Percentiles rank a stretch among this genome's conserved stretches.
These are phyloP conservation scores for Myotis daubentonii DNA, from an alignment of 2,797 vertebrate genomes.

Conservation along the genomic window DNA sequence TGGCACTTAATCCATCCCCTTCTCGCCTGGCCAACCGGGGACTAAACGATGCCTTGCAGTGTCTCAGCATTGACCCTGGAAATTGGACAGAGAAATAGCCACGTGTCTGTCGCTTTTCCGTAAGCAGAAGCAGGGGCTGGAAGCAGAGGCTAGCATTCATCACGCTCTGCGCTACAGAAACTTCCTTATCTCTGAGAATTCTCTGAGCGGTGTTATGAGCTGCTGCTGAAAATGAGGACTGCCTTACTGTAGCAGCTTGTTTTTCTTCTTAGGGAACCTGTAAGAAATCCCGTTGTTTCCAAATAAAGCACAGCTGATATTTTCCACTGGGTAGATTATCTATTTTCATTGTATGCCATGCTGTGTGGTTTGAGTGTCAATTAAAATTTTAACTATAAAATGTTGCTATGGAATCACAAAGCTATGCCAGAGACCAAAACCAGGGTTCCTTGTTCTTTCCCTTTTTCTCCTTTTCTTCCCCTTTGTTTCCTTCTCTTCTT, in stretches of 20 bases:
- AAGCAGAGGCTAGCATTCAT: background rate
- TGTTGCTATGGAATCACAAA: background rate
- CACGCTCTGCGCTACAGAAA: background rate
- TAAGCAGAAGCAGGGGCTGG: background rate
- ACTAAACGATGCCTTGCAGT: background rate
- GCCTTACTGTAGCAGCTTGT: background rate
- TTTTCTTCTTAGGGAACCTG: background rate
- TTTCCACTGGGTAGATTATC: background rate
- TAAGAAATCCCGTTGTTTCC: background rate
- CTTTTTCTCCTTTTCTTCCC: background rate
- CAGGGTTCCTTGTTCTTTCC: conserved; percentile 6
- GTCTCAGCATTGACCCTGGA: background rate
- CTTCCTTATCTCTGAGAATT: background rate
- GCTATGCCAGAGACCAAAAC: background rate
- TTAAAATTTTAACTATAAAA: background rate
- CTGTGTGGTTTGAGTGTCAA: background rate
- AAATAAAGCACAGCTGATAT: background rate
- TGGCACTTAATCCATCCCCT: background rate
- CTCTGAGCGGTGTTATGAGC: background rate
- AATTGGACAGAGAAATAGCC: background rate
- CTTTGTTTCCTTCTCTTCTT: background rate
- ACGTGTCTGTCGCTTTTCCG: background rate
- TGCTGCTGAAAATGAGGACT: background rate
- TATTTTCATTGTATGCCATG: background rate
- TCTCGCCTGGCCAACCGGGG: background rate